phyloP scores from a whole-genome alignment of 2,888 invertebrate genomes.

The Macaria liturata region DNA sequence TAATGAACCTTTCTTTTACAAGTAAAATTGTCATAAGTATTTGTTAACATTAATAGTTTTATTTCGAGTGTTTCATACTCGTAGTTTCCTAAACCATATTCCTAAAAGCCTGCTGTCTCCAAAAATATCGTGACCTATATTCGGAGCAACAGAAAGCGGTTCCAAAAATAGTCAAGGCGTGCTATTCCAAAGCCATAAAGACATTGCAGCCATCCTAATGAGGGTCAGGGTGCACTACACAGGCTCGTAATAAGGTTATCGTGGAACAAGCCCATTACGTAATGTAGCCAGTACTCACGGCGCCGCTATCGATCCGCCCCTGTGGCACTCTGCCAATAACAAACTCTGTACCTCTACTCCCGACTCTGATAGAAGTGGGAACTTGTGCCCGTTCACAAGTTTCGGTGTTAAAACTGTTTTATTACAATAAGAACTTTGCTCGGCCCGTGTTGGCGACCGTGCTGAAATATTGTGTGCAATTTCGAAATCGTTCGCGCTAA shows the following conservation, averaged over 20 bases:
- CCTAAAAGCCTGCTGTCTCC: too few species aligned
- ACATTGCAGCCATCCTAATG: constrained; percentile 2
- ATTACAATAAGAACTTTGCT: constrained; percentile 46
- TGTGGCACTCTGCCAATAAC: constrained; percentile 75
- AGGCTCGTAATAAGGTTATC: constrained; percentile 48
- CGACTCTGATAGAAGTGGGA: constrained; percentile 53
- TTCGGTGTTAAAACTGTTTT: constrained; percentile 55
- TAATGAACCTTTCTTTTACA: too few species aligned
- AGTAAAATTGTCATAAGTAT: too few species aligned
- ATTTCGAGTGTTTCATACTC: too few species aligned
- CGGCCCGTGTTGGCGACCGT: constrained; percentile 23
- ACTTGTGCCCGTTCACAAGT: constrained; percentile 54
- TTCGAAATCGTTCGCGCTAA: constrained; percentile 4
- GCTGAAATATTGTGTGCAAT: constrained; percentile 25
- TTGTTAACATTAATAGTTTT: too few species aligned
- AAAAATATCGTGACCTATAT: too few species aligned
- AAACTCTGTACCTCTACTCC: constrained; percentile 55
- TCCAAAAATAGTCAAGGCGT: too few species aligned
- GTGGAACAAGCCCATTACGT: constrained; percentile 61
- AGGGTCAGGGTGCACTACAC: constrained; percentile 2
- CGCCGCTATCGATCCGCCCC: constrained; percentile 68
- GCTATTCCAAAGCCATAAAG: too few species aligned
- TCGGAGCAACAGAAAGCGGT: too few species aligned
- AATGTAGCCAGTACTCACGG: constrained; percentile 47
- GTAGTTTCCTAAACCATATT: too few species aligned